Evolutionary conservation across 2,797 vertebrate genomes (phyloP).

Genomic region (Leucoraja ocellata): DNA sequence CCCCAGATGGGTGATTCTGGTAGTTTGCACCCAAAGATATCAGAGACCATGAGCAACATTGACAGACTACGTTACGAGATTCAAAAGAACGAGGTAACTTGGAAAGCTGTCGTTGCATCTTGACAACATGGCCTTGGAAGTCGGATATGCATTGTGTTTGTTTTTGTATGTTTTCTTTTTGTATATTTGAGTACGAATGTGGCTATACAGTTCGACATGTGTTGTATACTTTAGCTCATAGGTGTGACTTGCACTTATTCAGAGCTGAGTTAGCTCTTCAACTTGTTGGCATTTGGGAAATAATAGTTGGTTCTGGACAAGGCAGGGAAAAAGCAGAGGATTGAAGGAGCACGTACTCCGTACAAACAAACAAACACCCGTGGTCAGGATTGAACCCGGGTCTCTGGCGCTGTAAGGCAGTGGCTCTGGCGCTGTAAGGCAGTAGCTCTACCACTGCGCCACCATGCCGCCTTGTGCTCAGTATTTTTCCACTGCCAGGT

Average conservation of each 20-base stretch:
- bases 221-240: not conserved
- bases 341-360: too few species aligned
- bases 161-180: not conserved
- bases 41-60: slow-evolving; percentile 91
- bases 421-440: too few species aligned
- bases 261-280: not conserved
- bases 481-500: too few species aligned
- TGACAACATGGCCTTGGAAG: not conserved
- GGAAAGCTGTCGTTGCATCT: not conserved
- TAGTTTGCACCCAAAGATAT: slow-evolving; percentile 92
- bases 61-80: slow-evolving; percentile 91
- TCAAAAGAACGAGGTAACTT: slow-evolving; percentile 87
- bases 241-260: not conserved
- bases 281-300: not conserved
- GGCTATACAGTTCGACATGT: not conserved
- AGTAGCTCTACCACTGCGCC: too few species aligned
- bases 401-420: too few species aligned
- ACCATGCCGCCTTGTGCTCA: too few species aligned
- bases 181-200: not conserved
- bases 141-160: not conserved
- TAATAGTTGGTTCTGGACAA: not conserved
- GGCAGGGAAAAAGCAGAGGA: not conserved
- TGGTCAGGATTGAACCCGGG: too few species aligned
- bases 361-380: too few species aligned
- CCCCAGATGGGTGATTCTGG: slow-evolving; percentile 94